Evolutionary conservation across 2,113 vertebrate species (phyloP).

Genomic region (Saguinus midas): DNA sequence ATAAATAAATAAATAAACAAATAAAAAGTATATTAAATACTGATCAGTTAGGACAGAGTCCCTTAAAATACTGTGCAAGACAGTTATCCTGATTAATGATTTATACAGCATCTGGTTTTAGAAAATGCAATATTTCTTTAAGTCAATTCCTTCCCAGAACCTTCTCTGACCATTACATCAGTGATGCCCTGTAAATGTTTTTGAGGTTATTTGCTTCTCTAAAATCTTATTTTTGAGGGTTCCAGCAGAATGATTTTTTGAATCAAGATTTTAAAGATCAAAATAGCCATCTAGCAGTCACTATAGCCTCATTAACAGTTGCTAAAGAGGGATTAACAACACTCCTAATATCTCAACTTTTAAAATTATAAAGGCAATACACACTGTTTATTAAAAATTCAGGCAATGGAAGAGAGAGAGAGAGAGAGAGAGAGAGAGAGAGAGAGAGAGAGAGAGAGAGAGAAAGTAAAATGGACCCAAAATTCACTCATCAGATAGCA

Average conservation of each 20-base stretch:
- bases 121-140: slow-evolving; percentile 1
- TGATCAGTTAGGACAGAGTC: not conserved
- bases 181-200: not conserved
- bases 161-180: not conserved
- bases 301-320: not conserved
- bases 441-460: not conserved
- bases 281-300: not conserved
- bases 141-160: slow-evolving; percentile 35
- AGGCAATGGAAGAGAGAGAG: not conserved
- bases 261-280: not conserved
- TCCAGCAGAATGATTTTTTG: slow-evolving; percentile 14
- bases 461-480: not conserved
- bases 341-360: not conserved
- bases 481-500: not conserved
- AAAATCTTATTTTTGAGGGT: not conserved
- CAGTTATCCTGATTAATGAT: not conserved
- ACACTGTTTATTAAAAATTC: not conserved
- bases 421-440: not conserved
- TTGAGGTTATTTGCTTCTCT: slow-evolving; percentile 4
- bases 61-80: slow-evolving; percentile 19
- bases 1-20: no score
- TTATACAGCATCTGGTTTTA: not conserved
- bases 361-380: slow-evolving; percentile 1
- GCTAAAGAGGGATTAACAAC: slow-evolving; percentile 41
- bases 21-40: not conserved